Evolutionary conservation across 2,113 vertebrate genomes (phyloP), one percentile per base, ranked within the genome.

Genomic region (Anser brachyrhynchus): DNA sequence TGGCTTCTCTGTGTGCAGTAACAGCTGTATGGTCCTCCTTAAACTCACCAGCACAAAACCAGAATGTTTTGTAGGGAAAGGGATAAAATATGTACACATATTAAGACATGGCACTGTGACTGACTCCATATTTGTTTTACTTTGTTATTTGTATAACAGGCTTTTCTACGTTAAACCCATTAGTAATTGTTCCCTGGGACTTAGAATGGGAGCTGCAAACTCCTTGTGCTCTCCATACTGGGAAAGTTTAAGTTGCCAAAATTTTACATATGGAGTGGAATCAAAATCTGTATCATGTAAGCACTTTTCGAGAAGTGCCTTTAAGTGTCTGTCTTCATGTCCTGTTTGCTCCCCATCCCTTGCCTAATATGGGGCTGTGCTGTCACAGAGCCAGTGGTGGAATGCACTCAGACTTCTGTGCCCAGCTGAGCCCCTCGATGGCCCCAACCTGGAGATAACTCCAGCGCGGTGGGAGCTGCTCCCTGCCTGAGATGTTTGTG

Each of bases 381-480:
- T 96, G 77, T 96, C 82, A 33, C 16, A 3, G 44, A 82, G 95
- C 90, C 84, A 89, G 49, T 1, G 4, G 10, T 69, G 92, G 90
- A 94, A 91, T 86, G 83, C 74, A 73, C 7, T 78, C 37, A 18
- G 73, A 72, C 55, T 78, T 84, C 79, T 80, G 83, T 89, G 85
- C 76, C 69, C 84, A 37, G 3, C 57, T 7, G 16, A 93, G 81
- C 64, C 81, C 71, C 89, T 69, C 8, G 3, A 2, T 20, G 46
- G 93, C 91, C 81, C 77, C 84, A 61, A 0, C 61, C 61, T 39
- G 9, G 87, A 78, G 84, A 33, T 41, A 86, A 58, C 54, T 54
- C 28, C 79, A 51, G 83, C 18, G 7, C 4, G 66, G 82, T 52
- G 71, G 92, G 81, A 82, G 81, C 73, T 33, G 9, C 0, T 4